These are phyloP conservation scores for Camponotus fellah DNA, from an alignment of 2,888 invertebrate genomes.

Conservation along the genomic window DNA sequence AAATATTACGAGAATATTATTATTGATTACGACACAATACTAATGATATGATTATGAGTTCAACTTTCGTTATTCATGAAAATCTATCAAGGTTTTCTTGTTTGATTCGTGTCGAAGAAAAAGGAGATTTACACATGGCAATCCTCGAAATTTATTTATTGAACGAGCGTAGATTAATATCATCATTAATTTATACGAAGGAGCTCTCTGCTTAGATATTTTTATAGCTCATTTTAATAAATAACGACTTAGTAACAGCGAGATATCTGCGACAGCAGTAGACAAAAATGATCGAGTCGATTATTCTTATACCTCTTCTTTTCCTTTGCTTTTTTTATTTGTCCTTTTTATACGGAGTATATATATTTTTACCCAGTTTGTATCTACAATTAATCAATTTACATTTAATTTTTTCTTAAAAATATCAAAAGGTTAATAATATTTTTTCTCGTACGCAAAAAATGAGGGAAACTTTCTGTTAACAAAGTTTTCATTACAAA, in stretches of 20 bases:
- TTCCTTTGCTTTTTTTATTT: neutral
- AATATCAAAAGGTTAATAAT: neutral
- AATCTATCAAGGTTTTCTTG: slow-evolving; percentile 22
- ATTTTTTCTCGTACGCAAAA: neutral
- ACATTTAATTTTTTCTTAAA: neutral
- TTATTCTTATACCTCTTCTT: neutral
- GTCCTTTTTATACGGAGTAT: neutral
- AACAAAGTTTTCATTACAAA: neutral
- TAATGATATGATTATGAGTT: neutral
- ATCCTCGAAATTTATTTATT: neutral
- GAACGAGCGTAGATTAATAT: slow-evolving; percentile 14
- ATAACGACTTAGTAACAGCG: neutral
- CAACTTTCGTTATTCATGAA: slow-evolving; percentile 16
- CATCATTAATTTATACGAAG: neutral
- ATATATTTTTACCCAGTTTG: neutral
- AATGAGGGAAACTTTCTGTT: neutral
- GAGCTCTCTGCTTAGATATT: neutral
- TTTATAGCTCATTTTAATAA: slow-evolving; percentile 8
- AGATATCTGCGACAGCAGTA: neutral
- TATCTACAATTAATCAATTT: neutral
- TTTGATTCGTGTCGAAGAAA: neutral
- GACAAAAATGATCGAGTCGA: neutral
- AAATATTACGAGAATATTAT: neutral
- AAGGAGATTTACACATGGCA: neutral
- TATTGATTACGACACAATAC: slow-evolving; percentile 4